A percentile compares a stretch with the other conserved stretches of the same genome.
phyloP scores from a whole-genome alignment of 2,113 vertebrate genomes.

The Odocoileus virginianus region DNA sequence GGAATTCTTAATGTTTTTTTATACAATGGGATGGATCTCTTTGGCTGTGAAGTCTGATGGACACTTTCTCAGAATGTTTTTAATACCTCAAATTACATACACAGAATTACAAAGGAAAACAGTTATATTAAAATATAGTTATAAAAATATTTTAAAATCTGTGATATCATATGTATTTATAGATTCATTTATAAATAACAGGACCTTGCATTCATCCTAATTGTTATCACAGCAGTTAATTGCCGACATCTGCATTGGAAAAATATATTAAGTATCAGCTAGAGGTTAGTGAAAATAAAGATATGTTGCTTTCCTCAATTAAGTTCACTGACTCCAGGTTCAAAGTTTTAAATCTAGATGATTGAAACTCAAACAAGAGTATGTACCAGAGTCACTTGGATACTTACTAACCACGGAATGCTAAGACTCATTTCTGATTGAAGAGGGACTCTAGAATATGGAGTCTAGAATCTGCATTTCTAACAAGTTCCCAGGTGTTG shows the following conservation, averaged over 20 bases:
- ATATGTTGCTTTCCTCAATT: neutral
- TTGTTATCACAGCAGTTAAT: neutral
- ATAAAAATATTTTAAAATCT: neutral
- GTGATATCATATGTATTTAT: neutral
- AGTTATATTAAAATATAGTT: neutral
- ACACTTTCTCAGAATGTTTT: neutral
- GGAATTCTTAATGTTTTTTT: neutral
- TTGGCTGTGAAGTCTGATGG: neutral
- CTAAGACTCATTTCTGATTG: neutral
- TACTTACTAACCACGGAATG: neutral
- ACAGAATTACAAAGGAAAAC: neutral
- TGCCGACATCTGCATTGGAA: neutral
- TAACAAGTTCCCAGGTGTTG: neutral
- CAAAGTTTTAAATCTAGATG: neutral
- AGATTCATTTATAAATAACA: neutral
- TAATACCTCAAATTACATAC: neutral
- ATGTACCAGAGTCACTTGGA: neutral
- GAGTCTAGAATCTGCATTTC: neutral
- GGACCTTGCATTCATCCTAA: neutral
- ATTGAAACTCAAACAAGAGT: neutral
- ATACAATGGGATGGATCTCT: neutral
- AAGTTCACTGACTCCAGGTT: neutral
- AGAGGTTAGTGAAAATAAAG: neutral
- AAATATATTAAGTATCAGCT: neutral
- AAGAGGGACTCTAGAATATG: neutral